Conservation (phyloP, 2,113 vertebrate species). For the Strigops habroptila region DNA sequence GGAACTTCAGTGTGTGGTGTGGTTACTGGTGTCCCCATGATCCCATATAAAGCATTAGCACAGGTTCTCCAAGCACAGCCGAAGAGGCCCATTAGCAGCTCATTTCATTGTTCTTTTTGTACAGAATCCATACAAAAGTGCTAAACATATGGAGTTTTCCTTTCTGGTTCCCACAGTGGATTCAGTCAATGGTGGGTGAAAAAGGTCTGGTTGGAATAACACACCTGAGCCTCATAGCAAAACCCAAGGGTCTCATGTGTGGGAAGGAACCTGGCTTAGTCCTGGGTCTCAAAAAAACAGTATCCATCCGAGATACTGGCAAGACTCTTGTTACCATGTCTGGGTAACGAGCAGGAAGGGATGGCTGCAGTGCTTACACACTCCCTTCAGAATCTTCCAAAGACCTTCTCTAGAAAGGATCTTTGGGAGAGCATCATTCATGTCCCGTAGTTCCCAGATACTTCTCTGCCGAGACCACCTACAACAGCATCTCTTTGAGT, state of each 20-base stretch:
- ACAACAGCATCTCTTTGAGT: background rate
- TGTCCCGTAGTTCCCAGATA: background rate
- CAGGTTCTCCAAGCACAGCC: background rate
- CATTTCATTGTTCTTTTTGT: accelerated
- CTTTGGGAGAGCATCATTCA: background rate
- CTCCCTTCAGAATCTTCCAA: background rate
- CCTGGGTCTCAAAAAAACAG: background rate
- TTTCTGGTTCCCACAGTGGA: background rate
- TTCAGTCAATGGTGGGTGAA: background rate
- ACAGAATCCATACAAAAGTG: accelerated
- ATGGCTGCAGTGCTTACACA: background rate
- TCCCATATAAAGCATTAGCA: background rate
- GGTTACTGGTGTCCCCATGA: background rate
- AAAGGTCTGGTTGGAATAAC: background rate
- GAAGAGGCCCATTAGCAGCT: background rate
- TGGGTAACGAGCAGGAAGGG: background rate
- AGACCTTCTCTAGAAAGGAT: background rate
- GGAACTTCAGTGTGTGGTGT: background rate
- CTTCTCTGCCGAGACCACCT: background rate
- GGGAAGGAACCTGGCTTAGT: background rate
- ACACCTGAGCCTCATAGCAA: background rate
- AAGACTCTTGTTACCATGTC: background rate
- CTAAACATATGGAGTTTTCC: background rate
- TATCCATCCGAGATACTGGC: background rate
- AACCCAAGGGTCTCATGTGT: background rate